These are phyloP conservation scores for Erannis defoliaria DNA, from an alignment of 2,888 invertebrate genomes.

Conservation along the genomic window DNA sequence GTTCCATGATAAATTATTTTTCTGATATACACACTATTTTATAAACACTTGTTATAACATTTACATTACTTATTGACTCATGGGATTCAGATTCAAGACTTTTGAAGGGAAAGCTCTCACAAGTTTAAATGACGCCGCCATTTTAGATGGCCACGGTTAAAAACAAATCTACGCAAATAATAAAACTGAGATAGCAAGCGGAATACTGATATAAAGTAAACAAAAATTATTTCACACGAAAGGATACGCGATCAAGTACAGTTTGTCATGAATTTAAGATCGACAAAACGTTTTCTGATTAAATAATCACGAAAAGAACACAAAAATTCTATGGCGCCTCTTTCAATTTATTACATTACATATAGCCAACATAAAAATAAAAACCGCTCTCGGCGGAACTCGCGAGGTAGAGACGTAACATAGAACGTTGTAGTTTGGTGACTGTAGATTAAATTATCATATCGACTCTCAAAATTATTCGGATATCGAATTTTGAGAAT, in stretches of 20 bases:
- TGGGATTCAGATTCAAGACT: background rate
- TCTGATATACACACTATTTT: background rate
- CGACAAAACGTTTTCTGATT: background rate
- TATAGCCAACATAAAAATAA: constrained; percentile 61
- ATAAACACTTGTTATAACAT: background rate
- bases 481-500: no score
- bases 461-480: no score
- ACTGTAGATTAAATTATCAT: no score
- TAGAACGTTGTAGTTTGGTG: no score
- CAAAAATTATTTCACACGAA: constrained; percentile 20
- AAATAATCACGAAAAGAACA: constrained; percentile 56
- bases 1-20: constrained; percentile 68
- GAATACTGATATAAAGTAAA: background rate
- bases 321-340: constrained; percentile 78
- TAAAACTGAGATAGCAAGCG: constrained; percentile 17
- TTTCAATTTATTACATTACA: constrained; percentile 79
- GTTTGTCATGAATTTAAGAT: constrained; percentile 26
- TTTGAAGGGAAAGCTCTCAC: constrained; percentile 25
- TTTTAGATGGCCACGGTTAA: constrained; percentile 83
- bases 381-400: no score
- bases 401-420: background rate
- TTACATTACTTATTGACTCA: constrained; percentile 2
- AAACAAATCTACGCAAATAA: constrained; percentile 71
- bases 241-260: constrained; percentile 5
- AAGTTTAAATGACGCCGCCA: constrained; percentile 85